These are phyloP conservation scores for Allacma fusca DNA, from an alignment of 2,888 invertebrate genomes.

Conservation along the genomic window DNA sequence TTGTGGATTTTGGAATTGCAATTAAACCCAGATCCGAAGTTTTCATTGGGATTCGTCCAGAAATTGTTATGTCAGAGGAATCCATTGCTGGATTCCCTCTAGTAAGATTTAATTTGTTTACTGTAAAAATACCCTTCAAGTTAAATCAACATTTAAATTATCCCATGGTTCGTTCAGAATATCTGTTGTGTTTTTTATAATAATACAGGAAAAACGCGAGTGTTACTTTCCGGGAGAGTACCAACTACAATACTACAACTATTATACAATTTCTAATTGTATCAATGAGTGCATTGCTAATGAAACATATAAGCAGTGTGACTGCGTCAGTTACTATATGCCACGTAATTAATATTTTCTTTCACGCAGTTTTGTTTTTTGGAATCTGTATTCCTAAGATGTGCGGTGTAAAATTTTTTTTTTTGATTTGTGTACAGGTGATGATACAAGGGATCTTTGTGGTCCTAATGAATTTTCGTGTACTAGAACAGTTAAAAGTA, in stretches of 20 bases:
- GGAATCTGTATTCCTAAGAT: too few species aligned
- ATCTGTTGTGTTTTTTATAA: too few species aligned
- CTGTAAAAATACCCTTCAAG: too few species aligned
- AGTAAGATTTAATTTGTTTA: too few species aligned
- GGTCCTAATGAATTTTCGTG: constrained; percentile 54
- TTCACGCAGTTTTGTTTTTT: too few species aligned
- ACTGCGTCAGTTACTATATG: constrained; percentile 56
- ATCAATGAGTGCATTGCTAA: constrained; percentile 56
- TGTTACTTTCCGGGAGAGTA: constrained; percentile 55
- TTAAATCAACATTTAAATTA: too few species aligned
- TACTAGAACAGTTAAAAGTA: constrained; percentile 54
- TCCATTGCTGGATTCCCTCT: constrained; percentile 38
- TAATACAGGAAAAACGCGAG: constrained; percentile 52
- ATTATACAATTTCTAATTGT: constrained; percentile 56
- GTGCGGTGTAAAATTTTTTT: background rate
- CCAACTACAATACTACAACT: constrained; percentile 46
- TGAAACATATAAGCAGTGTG: constrained; percentile 44
- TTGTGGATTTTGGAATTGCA: constrained; percentile 46
- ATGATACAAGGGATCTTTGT: constrained; percentile 49
- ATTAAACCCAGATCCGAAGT: constrained; percentile 48
- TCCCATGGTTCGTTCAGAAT: too few species aligned
- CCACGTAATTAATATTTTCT: constrained; percentile 47
- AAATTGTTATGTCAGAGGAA: constrained; percentile 48
- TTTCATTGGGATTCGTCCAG: constrained; percentile 50
- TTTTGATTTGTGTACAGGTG: constrained; percentile 39